These are phyloP conservation scores for Eulemur coronatus DNA, from an alignment of 2,797 vertebrate genomes.

Conservation along the genomic window DNA sequence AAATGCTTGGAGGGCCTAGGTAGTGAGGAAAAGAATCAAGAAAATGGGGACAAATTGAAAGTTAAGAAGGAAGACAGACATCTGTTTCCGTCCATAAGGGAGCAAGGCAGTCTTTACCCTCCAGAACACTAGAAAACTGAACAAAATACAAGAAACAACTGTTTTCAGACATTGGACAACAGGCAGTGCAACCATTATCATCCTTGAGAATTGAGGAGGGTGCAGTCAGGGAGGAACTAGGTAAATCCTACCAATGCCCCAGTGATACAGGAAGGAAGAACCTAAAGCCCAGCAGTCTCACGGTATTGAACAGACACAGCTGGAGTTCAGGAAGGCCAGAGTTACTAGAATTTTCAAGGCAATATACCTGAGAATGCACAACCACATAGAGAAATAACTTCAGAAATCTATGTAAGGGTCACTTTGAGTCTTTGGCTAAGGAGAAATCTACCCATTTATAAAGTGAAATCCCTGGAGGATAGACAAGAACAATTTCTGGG, in stretches of 20 bases:
- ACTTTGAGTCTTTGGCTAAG: background rate
- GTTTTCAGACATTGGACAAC: background rate
- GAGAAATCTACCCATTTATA: background rate
- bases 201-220: background rate
- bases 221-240: accelerated
- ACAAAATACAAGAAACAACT: background rate
- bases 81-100: background rate
- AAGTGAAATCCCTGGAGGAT: background rate
- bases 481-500: constrained; percentile 29
- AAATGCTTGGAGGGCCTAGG: background rate
- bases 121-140: background rate
- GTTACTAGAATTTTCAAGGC: background rate
- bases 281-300: background rate
- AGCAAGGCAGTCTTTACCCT: background rate
- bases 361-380: background rate
- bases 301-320: background rate
- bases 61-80: background rate
- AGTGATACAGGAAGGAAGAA: background rate
- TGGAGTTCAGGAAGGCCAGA: background rate
- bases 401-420: background rate
- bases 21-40: background rate
- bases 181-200: background rate
- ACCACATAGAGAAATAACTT: background rate
- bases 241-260: background rate
- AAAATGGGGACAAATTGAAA: background rate